A percentile compares a stretch with the other conserved stretches of the same genome.
Evolutionary conservation across 2,888 invertebrate species (phyloP).

Genomic region (Bruchidius siliquastri): DNA sequence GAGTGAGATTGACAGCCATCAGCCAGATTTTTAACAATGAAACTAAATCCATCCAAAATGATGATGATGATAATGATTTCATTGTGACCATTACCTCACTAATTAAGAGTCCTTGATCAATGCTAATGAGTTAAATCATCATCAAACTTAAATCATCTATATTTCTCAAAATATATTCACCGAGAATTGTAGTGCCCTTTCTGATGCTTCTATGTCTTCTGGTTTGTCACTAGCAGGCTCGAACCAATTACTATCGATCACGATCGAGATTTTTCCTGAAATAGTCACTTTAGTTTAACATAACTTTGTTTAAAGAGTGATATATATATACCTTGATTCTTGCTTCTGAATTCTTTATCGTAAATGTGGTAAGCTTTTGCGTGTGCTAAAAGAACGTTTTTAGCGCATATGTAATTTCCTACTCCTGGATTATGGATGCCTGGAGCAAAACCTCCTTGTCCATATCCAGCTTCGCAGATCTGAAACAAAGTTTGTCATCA

Average conservation of each 20-base stretch:
- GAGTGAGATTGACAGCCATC: too few relatives aligned
- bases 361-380: slow-evolving; percentile 60
- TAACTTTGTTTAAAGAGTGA: too few relatives aligned
- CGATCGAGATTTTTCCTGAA: slow-evolving; percentile 30
- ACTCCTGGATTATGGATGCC: slow-evolving; percentile 43
- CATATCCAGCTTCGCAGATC: slow-evolving; percentile 38
- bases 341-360: slow-evolving; percentile 50
- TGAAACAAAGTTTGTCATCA: slow-evolving; percentile 1
- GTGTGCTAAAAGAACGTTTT: slow-evolving; percentile 62
- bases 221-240: slow-evolving; percentile 20
- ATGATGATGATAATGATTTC: too few relatives aligned
- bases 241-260: slow-evolving; percentile 21
- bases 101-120: too few relatives aligned
- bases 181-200: slow-evolving; percentile 23
- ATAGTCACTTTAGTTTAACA: too few relatives aligned
- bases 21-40: too few relatives aligned
- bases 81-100: too few relatives aligned
- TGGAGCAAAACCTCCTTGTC: slow-evolving; percentile 32
- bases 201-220: slow-evolving; percentile 20
- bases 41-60: too few relatives aligned
- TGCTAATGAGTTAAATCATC: too few relatives aligned
- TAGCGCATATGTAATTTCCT: slow-evolving; percentile 58
- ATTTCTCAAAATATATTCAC: slow-evolving; percentile 13
- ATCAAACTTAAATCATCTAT: background rate
- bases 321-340: slow-evolving; percentile 13